Evolutionary conservation across 2,113 vertebrate genomes (phyloP).

Genomic region (Boulengeromyrus knoepffleri): DNA sequence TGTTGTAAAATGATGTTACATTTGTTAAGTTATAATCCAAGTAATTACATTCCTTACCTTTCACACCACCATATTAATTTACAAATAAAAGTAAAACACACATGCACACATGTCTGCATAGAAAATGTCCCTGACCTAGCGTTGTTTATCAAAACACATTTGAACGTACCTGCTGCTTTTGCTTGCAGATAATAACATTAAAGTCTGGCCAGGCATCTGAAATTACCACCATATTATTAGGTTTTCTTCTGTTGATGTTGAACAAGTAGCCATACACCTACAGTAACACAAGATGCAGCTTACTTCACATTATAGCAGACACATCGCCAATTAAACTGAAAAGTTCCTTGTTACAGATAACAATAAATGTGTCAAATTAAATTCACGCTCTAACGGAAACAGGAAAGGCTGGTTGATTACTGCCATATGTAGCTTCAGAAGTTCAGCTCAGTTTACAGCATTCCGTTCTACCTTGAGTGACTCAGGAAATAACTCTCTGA

Average conservation of each 20-base stretch:
- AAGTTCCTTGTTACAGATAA: neutral
- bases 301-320: neutral
- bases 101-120: neutral
- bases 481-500: constrained; percentile 10
- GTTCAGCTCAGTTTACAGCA: neutral
- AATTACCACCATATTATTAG: constrained; percentile 24
- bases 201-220: constrained; percentile 29
- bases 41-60: neutral
- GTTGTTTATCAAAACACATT: neutral
- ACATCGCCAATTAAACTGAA: neutral
- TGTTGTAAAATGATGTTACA: neutral
- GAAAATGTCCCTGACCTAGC: neutral
- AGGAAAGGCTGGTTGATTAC: neutral
- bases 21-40: neutral
- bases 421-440: neutral
- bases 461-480: constrained; percentile 7
- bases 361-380: neutral
- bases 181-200: constrained; percentile 26
- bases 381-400: neutral
- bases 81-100: neutral
- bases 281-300: neutral
- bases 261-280: constrained; percentile 32
- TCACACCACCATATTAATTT: neutral
- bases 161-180: constrained; percentile 17
- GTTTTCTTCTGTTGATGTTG: constrained; percentile 30